Base-by-base conservation (phyloP, 2,888 invertebrate species). In the Drosophila tripunctata region DNA sequence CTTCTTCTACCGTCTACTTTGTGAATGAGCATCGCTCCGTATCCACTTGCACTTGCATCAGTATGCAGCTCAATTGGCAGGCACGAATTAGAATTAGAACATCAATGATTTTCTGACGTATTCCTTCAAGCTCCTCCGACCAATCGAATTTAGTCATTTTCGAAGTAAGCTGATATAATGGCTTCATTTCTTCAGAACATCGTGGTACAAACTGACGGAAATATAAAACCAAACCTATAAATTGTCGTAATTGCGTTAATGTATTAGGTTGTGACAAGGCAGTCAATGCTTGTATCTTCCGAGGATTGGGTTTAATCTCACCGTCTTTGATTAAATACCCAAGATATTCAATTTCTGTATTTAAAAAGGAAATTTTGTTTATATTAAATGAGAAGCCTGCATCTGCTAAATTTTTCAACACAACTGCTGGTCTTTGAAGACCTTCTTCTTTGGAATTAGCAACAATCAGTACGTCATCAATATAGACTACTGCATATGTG, bases 311-410 rank as follows among this genome's bases (percentile, higher is more conserved):
- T 17, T 31, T 44, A 24, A 54, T 36, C 27, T 50, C 50, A 7
- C 43, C 35, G 27, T n/a, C 17, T n/a, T 22, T 36, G n/a, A 47
- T 22, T 2, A 30, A 8, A 14, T 12, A 40, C 10, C 27, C 44
- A 8, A 55, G 55, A 40, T 56, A 41, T 19, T 51, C 30, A 30
- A 40, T 40, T 51, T n/a, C 30, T 2, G 27, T 51, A 2, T 17
- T 21, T 21, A 21, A 21, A 21, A 3, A 21, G 4, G 19, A 48
- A 48, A 4, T 3, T 4, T 22, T 50, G 5, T 33, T 21, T 35
- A 35, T 43, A 27, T 50, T 57, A 33, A 43, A 48, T 8, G 30
- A 58, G n/a, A 36, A 58, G n/a, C 44, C 38, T 24, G 44, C 51
- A 7, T 30, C 24, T 14, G 31, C 6, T 22, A 44, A 19, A 4